Evolutionary conservation across 2,113 vertebrate genomes (phyloP).

Genomic region (Lophochroa leadbeateri): DNA sequence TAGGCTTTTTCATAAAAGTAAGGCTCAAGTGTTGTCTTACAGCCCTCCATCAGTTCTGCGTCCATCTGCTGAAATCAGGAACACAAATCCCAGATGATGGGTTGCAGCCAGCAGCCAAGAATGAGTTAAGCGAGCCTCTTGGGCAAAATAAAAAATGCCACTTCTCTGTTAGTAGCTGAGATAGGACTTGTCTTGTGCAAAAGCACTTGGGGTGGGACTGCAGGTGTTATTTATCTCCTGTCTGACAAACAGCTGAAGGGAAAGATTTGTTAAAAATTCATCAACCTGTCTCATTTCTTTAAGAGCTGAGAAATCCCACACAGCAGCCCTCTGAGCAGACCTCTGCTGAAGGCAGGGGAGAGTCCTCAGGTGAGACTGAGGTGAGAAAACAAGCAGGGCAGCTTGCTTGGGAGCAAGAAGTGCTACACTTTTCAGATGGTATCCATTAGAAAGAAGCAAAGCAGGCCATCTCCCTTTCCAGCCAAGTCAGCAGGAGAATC

Average conservation of each 20-base stretch:
- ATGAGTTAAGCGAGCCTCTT: not conserved
- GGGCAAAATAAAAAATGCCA: not conserved
- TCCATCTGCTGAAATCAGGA: not conserved
- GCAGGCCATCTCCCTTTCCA: not conserved
- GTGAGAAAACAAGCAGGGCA: not conserved
- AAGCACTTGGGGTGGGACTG: not conserved
- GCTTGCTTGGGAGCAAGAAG: not conserved
- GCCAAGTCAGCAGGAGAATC: not conserved
- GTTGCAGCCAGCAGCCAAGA: not conserved
- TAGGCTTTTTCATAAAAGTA: not conserved
- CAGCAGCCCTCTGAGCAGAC: not conserved
- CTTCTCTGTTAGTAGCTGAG: not conserved
- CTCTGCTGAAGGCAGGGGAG: not conserved
- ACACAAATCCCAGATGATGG: not conserved
- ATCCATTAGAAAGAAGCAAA: not conserved
- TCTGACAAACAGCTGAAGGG: not conserved
- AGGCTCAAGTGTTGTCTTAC: not conserved
- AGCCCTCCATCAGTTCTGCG: not conserved
- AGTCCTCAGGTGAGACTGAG: not conserved
- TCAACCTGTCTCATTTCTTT: not conserved
- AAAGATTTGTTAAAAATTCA: slow-evolving; percentile 43
- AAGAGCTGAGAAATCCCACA: not conserved
- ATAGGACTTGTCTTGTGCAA: not conserved
- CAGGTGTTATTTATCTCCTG: not conserved
- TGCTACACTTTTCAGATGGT: not conserved